Conservation (phyloP, 1,140 invertebrate genomes). For the Sycobia sp. region DNA sequence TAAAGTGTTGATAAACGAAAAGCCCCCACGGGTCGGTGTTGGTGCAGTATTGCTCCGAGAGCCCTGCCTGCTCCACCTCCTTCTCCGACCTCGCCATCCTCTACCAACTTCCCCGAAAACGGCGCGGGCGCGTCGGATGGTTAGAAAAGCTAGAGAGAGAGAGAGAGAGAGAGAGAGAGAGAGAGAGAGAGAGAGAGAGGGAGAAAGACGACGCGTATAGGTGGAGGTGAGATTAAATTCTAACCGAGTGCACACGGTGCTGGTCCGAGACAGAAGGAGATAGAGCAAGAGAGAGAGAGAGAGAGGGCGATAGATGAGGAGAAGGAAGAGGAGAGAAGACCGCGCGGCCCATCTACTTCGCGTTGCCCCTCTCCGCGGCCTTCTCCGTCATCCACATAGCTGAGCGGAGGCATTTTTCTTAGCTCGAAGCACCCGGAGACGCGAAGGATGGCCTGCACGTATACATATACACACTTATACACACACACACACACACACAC, state of each 20-base stretch:
- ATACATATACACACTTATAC: too few relatives aligned
- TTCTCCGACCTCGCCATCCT: constrained; percentile 21
- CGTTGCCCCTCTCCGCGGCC: not conserved
- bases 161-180: not conserved
- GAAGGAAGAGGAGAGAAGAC: too few relatives aligned
- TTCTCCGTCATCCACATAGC: not conserved
- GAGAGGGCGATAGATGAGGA: too few relatives aligned
- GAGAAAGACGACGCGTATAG: constrained; percentile 8
- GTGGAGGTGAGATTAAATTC: constrained; percentile 56
- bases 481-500: too few relatives aligned
- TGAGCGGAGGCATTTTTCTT: constrained; percentile 55
- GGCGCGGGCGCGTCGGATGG: not conserved
- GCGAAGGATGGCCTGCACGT: too few relatives aligned
- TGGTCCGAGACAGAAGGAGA: too few relatives aligned
- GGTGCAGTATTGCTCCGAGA: not conserved
- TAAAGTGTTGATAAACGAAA: constrained; percentile 34
- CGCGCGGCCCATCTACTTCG: too few relatives aligned
- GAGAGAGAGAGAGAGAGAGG: not conserved
- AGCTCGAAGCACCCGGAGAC: constrained; percentile 45
- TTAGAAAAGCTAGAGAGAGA: too few relatives aligned
- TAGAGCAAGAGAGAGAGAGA: too few relatives aligned
- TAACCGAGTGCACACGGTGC: constrained; percentile 40
- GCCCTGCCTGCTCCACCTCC: constrained; percentile 21
- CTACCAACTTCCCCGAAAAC: too few relatives aligned
- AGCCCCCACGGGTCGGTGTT: not conserved